phyloP scores from a whole-genome alignment of 2,888 invertebrate species.

The Tetramorium bicarinatum region DNA sequence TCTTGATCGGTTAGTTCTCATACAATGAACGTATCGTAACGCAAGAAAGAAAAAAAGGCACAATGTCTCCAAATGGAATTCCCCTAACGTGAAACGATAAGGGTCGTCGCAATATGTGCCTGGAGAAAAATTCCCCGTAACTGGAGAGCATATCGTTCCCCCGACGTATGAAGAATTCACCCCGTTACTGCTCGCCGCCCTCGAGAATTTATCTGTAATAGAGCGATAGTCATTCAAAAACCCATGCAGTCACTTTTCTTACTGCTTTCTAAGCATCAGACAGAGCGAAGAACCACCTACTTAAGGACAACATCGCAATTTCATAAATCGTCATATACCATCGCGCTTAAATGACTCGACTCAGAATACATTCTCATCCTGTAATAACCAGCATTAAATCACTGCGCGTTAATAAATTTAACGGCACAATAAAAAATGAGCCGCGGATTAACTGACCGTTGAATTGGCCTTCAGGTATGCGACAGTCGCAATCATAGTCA shows the following conservation, averaged over 20 bases:
- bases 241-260: background rate
- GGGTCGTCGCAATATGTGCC: constrained; percentile 47
- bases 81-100: constrained; percentile 60
- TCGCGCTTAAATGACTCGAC: background rate
- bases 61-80: constrained; percentile 54
- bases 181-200: constrained; percentile 38
- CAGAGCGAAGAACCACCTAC: background rate
- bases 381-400: background rate
- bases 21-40: constrained; percentile 23
- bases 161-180: constrained; percentile 54
- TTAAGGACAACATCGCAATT: background rate
- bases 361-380: background rate
- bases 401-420: background rate
- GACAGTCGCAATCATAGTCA: background rate
- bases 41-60: constrained; percentile 54
- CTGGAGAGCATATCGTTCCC: constrained; percentile 57
- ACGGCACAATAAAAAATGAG: background rate
- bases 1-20: constrained; percentile 55
- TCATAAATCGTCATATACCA: background rate
- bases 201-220: constrained; percentile 35
- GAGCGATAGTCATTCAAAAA: constrained; percentile 32
- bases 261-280: constrained; percentile 4
- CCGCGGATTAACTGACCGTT: background rate
- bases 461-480: background rate
- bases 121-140: constrained; percentile 59